phyloP scores from a whole-genome alignment of 2,888 invertebrate genomes.

The Stenchaetothrips biformis region DNA sequence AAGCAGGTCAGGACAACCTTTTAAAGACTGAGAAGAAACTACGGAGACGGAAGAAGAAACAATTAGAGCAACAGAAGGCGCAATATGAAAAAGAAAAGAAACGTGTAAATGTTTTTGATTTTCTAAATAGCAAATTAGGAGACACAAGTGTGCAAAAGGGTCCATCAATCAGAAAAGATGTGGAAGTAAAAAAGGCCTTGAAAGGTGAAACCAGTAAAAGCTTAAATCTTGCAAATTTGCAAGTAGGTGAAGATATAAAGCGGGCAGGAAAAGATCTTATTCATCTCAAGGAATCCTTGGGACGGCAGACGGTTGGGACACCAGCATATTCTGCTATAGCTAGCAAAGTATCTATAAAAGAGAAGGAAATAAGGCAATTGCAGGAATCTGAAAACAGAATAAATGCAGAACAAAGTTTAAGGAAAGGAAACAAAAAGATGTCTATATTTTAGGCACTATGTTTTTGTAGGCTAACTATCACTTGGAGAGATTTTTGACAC shows the following conservation, averaged over 20 bases:
- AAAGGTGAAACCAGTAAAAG: conserved; percentile 56
- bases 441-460: conserved; percentile 59
- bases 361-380: conserved; percentile 57
- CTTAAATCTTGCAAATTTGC: conserved; percentile 67
- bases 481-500: no score
- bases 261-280: conserved; percentile 62
- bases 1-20: conserved; percentile 60
- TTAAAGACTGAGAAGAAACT: conserved; percentile 68
- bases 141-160: conserved; percentile 34
- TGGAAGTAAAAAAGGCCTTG: conserved; percentile 40
- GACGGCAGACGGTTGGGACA: conserved; percentile 57
- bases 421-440: conserved; percentile 70
- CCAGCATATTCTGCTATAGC: conserved; percentile 58
- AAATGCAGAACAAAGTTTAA: conserved; percentile 61
- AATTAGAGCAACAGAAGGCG: conserved; percentile 50
- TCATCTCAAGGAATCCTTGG: conserved; percentile 60
- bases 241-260: conserved; percentile 65
- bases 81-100: conserved; percentile 54
- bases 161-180: conserved; percentile 42
- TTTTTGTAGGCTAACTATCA: no score
- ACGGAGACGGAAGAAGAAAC: conserved; percentile 58
- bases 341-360: conserved; percentile 56
- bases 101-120: conserved; percentile 32
- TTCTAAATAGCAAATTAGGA: conserved; percentile 32
- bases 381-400: conserved; percentile 59